Evolutionary conservation across 2,113 vertebrate species (phyloP).

Genomic region (Hydrochoerus hydrochaeris): DNA sequence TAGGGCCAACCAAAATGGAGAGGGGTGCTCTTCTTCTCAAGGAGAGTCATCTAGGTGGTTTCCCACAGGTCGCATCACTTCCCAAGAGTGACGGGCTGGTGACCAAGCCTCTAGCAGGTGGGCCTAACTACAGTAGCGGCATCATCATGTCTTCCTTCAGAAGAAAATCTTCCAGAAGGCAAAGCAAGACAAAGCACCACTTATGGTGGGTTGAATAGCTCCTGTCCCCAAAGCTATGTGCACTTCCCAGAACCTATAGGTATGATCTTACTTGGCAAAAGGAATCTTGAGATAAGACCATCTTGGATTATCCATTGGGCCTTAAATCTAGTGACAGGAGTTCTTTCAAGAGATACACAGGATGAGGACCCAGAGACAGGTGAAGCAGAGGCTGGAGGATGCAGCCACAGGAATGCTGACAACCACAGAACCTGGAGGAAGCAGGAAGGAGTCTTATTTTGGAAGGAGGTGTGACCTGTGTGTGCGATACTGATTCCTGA

Average conservation of each 20-base stretch:
- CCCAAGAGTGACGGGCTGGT: background rate
- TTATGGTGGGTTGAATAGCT: background rate
- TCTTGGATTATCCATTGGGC: background rate
- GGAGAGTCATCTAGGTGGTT: too few species aligned
- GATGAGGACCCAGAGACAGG: background rate
- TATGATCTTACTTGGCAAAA: background rate
- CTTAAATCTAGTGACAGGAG: background rate
- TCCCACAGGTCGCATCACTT: background rate
- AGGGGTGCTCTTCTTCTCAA: too few species aligned
- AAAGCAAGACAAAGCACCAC: background rate
- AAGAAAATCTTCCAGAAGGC: background rate
- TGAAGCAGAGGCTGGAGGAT: background rate
- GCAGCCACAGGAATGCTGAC: rapidly evolving
- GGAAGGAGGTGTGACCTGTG: rapidly evolving
- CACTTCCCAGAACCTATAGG: background rate
- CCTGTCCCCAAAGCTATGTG: background rate
- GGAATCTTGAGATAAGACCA: background rate
- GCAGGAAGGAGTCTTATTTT: background rate
- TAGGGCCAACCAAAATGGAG: too few species aligned
- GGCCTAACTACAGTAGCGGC: background rate
- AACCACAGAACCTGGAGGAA: too few species aligned
- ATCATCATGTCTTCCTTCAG: background rate
- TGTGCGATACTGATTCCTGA: background rate
- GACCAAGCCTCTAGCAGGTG: too few species aligned
- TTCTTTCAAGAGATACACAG: background rate